Conservation (phyloP, 2,888 invertebrate genomes). For the Ceratothoa steindachneri region DNA sequence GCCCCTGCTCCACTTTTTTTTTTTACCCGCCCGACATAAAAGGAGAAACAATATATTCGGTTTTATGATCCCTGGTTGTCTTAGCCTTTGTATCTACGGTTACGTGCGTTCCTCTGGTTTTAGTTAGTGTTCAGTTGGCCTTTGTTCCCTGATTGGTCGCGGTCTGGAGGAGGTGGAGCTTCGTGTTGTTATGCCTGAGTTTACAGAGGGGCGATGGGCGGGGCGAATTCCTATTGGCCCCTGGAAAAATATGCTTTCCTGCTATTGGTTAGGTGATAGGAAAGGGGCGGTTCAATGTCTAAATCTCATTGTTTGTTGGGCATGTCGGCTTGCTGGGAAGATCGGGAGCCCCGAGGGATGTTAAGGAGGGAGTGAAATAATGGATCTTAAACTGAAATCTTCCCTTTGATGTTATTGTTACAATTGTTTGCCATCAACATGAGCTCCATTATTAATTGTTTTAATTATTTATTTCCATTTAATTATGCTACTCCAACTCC, state of each 20-base stretch:
- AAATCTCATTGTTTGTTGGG: slow-evolving; percentile 7
- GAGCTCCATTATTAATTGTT: slow-evolving; percentile 10
- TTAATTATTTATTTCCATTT: slow-evolving; percentile 10
- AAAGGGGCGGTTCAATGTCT: not conserved
- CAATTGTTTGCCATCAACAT: slow-evolving; percentile 15
- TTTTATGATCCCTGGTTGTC: slow-evolving; percentile 26
- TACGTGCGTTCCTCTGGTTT: slow-evolving; percentile 18
- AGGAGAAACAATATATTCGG: slow-evolving; percentile 33
- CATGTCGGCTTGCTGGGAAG: slow-evolving; percentile 18
- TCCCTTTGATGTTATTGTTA: slow-evolving; percentile 10
- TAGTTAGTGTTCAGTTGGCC: not conserved
- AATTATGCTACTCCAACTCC: not conserved
- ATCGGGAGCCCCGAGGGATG: not conserved
- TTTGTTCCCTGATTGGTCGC: slow-evolving; percentile 27
- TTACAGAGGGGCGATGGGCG: not conserved
- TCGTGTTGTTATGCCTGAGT: not conserved
- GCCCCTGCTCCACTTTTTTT: not conserved
- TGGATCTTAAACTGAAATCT: slow-evolving; percentile 9
- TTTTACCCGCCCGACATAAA: slow-evolving; percentile 5
- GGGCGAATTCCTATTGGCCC: slow-evolving; percentile 7
- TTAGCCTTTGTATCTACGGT: slow-evolving; percentile 30
- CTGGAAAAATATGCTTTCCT: not conserved
- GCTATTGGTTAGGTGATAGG: slow-evolving; percentile 7
- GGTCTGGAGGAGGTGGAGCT: slow-evolving; percentile 14
- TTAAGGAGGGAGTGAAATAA: slow-evolving; percentile 1